Conservation (phyloP, 2,888 invertebrate genomes). For the Netelia fuscicornis region DNA sequence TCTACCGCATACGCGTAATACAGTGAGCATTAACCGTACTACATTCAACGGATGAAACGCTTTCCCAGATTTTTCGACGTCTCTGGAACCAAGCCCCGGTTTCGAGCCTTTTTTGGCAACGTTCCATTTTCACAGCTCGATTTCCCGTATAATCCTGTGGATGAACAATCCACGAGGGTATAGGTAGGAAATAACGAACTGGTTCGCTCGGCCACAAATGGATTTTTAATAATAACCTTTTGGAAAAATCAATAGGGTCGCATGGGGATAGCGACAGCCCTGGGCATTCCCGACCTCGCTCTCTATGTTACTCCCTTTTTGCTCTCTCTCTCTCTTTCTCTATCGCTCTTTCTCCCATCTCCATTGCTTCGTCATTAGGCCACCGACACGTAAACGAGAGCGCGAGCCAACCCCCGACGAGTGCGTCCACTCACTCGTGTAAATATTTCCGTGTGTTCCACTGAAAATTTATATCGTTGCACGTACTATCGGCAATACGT, state of each 20-base stretch:
- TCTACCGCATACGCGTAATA: conserved; percentile 35
- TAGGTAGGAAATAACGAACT: conserved; percentile 64
- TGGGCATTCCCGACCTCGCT: conserved; percentile 32
- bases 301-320: not conserved
- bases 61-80: conserved; percentile 44
- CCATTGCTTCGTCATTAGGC: conserved; percentile 76
- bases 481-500: conserved; percentile 45
- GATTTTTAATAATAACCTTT: conserved; percentile 73
- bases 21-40: conserved; percentile 33
- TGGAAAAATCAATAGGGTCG: conserved; percentile 68
- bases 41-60: conserved; percentile 51
- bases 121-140: conserved; percentile 65
- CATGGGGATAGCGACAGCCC: conserved; percentile 20
- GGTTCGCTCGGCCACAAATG: conserved; percentile 67
- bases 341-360: conserved; percentile 56
- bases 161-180: conserved; percentile 53
- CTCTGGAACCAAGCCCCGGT: not conserved
- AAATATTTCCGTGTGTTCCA: conserved; percentile 65
- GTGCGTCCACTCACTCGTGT: conserved; percentile 59
- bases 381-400: conserved; percentile 63
- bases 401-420: conserved; percentile 32
- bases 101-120: conserved; percentile 58
- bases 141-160: conserved; percentile 56
- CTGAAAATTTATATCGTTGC: conserved; percentile 44
- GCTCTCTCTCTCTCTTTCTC: too few species aligned